These are phyloP conservation scores for Anniella stebbinsi DNA, from an alignment of 2,797 vertebrate genomes.

Conservation along the genomic window DNA sequence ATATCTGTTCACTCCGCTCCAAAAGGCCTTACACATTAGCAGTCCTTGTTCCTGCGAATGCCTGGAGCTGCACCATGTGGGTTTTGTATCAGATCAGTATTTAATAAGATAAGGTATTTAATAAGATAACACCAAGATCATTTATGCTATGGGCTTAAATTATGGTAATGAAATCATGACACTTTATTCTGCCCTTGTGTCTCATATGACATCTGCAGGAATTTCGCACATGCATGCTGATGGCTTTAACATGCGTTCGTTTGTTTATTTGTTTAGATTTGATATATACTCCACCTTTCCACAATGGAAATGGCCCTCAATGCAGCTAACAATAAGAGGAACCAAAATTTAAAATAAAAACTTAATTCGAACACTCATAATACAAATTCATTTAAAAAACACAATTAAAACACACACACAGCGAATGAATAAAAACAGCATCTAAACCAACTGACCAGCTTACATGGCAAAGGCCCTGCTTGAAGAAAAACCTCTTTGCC, in stretches of 20 bases:
- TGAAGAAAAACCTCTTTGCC: too few relatives aligned
- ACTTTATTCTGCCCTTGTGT: slow-evolving; percentile 47
- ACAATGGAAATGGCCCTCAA: too few relatives aligned
- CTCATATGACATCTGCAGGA: slow-evolving; percentile 33
- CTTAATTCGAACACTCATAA: too few relatives aligned
- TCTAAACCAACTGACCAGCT: too few relatives aligned
- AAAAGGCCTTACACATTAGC: slow-evolving; percentile 72
- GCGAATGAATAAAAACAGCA: too few relatives aligned
- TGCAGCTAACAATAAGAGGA: too few relatives aligned
- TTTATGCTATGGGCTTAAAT: slow-evolving; percentile 45
- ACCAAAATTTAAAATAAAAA: too few relatives aligned
- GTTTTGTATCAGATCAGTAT: slow-evolving; percentile 57
- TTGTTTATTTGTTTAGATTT: background rate
- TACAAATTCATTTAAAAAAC: too few relatives aligned
- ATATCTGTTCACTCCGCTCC: slow-evolving; percentile 66
- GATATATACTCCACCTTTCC: too few relatives aligned
- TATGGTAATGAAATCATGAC: background rate
- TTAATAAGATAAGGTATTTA: slow-evolving; percentile 63
- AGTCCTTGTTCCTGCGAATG: slow-evolving; percentile 57
- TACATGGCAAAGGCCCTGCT: too few relatives aligned
- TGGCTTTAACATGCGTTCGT: background rate
- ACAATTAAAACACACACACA: too few relatives aligned
- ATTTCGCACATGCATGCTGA: background rate
- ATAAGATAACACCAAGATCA: slow-evolving; percentile 58
- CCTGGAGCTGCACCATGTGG: slow-evolving; percentile 54